These are phyloP conservation scores for Balaeniceps rex DNA, from an alignment of 2,113 vertebrate species.

Conservation along the genomic window DNA sequence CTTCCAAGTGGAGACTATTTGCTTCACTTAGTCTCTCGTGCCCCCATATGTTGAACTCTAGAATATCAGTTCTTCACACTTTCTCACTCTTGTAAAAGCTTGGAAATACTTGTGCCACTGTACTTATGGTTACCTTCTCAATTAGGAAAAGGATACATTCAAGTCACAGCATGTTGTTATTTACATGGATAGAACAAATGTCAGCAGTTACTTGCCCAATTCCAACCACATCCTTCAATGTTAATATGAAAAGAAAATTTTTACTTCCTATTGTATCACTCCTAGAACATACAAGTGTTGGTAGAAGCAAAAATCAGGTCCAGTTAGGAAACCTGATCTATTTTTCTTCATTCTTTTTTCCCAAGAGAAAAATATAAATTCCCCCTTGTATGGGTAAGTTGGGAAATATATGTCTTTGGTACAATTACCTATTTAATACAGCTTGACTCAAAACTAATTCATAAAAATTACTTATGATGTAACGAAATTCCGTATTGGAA, in stretches of 20 bases:
- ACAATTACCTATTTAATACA: background rate
- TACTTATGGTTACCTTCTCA: background rate
- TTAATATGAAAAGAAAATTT: background rate
- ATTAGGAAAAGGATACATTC: background rate
- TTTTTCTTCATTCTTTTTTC: background rate
- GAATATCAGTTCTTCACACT: background rate
- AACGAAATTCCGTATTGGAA: background rate
- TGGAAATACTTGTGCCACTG: background rate
- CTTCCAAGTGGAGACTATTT: background rate
- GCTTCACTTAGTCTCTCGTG: background rate
- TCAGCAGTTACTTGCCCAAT: background rate
- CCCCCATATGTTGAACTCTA: background rate
- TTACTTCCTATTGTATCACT: background rate
- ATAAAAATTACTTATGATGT: background rate
- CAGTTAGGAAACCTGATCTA: background rate
- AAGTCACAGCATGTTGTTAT: background rate
- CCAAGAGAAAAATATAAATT: background rate
- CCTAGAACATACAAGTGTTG: background rate
- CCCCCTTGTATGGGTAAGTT: background rate
- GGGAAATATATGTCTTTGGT: background rate
- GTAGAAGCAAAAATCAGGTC: background rate
- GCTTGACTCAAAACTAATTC: background rate
- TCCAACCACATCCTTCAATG: background rate
- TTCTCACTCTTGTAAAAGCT: background rate
- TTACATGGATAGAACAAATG: background rate